Percentiles rank a stretch among this genome's conserved stretches.
phyloP scores from a whole-genome alignment of 2,113 vertebrate genomes.

The Callithrix jacchus region DNA sequence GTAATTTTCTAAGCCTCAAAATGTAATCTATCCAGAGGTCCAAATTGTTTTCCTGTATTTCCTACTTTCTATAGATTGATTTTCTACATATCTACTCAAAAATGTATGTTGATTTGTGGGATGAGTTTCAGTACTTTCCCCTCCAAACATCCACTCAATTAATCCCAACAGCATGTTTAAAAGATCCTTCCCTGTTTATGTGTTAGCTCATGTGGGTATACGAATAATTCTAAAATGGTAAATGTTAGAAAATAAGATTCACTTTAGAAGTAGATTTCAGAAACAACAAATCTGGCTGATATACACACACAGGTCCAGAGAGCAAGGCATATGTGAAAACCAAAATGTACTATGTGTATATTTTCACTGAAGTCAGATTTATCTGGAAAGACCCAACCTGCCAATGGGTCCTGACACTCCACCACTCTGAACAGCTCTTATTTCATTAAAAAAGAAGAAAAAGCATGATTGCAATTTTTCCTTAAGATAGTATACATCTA shows the following conservation, averaged over 20 bases:
- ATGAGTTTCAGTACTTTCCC: background rate
- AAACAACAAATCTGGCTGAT: background rate
- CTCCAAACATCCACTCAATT: background rate
- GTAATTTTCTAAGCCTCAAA: conserved; percentile 8
- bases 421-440: background rate
- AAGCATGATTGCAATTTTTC: background rate
- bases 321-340: background rate
- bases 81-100: background rate
- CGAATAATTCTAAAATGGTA: background rate
- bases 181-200: background rate
- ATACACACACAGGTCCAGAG: background rate
- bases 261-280: background rate
- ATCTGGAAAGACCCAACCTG: background rate
- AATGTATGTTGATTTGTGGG: background rate
- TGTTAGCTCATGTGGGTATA: background rate
- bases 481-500: background rate
- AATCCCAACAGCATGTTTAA: background rate
- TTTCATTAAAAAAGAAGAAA: background rate
- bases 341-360: background rate
- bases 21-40: background rate
- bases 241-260: conserved; percentile 16
- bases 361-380: background rate
- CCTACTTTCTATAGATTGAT: background rate
- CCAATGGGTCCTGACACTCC: background rate
- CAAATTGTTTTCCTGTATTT: background rate